These are phyloP conservation scores for Oncopeltus fasciatus DNA, from an alignment of 1,140 invertebrate genomes.

Conservation along the genomic window DNA sequence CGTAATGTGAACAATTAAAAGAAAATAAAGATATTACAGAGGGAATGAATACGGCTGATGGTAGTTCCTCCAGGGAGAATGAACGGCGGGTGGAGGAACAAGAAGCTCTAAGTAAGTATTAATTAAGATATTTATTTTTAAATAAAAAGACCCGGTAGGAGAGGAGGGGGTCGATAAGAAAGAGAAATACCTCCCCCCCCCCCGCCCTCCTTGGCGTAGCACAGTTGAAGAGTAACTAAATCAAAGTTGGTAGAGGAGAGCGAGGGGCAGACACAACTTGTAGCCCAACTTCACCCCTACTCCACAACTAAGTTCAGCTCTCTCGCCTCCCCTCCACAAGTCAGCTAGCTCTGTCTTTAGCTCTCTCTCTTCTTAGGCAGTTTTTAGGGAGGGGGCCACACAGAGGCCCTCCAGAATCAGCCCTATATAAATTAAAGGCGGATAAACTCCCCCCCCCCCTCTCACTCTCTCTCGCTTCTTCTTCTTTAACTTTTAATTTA, in stretches of 20 bases:
- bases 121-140: too few relatives aligned
- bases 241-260: not conserved
- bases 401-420: not conserved
- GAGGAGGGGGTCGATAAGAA: too few relatives aligned
- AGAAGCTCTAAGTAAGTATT: too few relatives aligned
- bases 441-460: not conserved
- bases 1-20: too few relatives aligned
- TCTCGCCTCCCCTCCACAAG: not conserved
- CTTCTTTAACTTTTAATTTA: constrained; percentile 2
- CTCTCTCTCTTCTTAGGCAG: not conserved
- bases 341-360: not conserved
- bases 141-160: too few relatives aligned
- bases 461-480: not conserved
- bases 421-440: constrained; percentile 4
- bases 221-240: constrained; percentile 5
- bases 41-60: too few relatives aligned
- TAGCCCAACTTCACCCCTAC: not conserved
- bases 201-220: not conserved
- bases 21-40: too few relatives aligned
- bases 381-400: too few relatives aligned
- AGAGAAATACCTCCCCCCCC: not conserved
- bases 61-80: too few relatives aligned
- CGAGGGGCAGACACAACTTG: not conserved
- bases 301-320: not conserved
- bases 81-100: too few relatives aligned